Evolutionary conservation across 2,888 invertebrate species (phyloP), one percentile per base, ranked within the genome.

Genomic region (Hybos culiciformis): DNA sequence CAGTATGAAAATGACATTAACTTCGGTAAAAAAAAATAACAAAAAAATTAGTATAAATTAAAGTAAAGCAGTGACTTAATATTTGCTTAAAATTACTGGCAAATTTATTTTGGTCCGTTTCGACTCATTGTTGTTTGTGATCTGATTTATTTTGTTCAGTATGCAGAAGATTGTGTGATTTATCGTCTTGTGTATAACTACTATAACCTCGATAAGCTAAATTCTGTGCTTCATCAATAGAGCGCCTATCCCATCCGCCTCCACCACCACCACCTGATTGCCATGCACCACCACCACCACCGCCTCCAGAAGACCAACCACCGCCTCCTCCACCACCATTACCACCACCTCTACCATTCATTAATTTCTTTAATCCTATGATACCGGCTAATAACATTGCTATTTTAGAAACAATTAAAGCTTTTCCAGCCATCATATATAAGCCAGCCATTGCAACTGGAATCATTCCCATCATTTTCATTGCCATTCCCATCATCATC

Each of bases 401-500:
- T 54, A 88, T 83, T 71, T 77, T 77, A 2, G 77, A 71, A 46
- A 81, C 80, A 56, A 87, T 85, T 47, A 87, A 67, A n/a, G 87
- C 87, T 60, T 88, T 88, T 43, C 87, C 87, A 9, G 87, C 87
- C 48, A 87, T 60, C 20, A 86, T 65, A 70, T 86, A 87, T 8
- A 88, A 71, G 11, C 80, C 80, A 31, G 83, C 85, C 54, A 87
- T 82, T 7, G 81, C 84, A 4, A 87, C 59, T 0, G 87, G 87
- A 20, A 86, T 73, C 72, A 87, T 68, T 3, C 83, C 83, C 17
- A 81, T 80, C 77, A 86, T 77, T 65, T 87, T 87, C 75, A 84
- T 85, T 5, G 80, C 80, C 50, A 80, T 75, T 6, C 84, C 85
- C 83, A 85, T 85, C 80, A 85, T 83, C 83, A 88, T 83, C 76